Conservation (phyloP, 1,140 invertebrate genomes). For the Drosophila ambigua region DNA sequence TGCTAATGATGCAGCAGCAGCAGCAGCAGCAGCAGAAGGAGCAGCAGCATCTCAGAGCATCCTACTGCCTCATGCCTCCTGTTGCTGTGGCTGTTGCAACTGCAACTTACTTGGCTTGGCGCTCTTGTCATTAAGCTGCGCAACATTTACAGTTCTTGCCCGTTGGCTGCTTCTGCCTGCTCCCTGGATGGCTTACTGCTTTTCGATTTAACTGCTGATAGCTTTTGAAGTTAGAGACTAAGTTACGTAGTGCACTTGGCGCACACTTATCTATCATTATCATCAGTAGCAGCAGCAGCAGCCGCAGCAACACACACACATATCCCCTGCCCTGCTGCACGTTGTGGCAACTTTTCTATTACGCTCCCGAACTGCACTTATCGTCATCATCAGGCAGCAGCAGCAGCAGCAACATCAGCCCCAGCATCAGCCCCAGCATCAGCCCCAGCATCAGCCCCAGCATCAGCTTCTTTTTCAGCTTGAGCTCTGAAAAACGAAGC, state of each 20-base stretch:
- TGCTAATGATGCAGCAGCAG: constrained; percentile 74
- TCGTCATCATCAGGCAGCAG: constrained; percentile 65
- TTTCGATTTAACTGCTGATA: constrained; percentile 82
- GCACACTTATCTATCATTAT: constrained; percentile 83
- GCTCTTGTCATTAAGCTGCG: constrained; percentile 76
- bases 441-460: constrained; percentile 8
- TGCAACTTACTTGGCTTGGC: constrained; percentile 67
- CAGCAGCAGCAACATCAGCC: constrained; percentile 24
- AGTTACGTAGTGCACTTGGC: constrained; percentile 80
- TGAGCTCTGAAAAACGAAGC: constrained; percentile 16
- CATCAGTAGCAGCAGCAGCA: constrained; percentile 54
- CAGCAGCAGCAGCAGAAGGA: constrained; percentile 22
- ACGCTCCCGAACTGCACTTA: constrained; percentile 76
- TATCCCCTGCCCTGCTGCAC: not conserved
- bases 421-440: constrained; percentile 1
- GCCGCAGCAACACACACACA: constrained; percentile 28
- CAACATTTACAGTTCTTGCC: constrained; percentile 79
- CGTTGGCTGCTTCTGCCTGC: constrained; percentile 54
- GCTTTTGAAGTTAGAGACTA: constrained; percentile 76
- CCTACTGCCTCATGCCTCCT: constrained; percentile 14
- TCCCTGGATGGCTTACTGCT: constrained; percentile 59
- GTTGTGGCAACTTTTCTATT: constrained; percentile 77
- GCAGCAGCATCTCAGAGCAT: constrained; percentile 16
- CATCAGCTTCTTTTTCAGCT: not conserved
- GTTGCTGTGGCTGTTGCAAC: constrained; percentile 24